Evolutionary conservation across 1,140 invertebrate species (phyloP).

Genomic region (Drosophila malerkotliana): DNA sequence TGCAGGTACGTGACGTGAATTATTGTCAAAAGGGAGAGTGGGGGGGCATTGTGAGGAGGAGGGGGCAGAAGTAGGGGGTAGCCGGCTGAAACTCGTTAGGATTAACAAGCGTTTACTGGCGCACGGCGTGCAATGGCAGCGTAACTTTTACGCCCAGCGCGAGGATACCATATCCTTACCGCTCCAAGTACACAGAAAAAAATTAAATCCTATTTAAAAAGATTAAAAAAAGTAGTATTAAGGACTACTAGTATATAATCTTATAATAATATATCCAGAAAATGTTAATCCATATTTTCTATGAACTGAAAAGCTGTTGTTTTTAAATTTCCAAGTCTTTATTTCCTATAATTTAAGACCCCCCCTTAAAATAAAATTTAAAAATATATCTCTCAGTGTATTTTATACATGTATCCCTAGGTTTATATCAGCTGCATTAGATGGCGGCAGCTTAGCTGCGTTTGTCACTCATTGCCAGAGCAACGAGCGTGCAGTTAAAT

Average conservation of each 20-base stretch:
- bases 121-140: constrained; percentile 71
- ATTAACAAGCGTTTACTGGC: constrained; percentile 82
- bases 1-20: constrained; percentile 81
- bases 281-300: too few relatives aligned
- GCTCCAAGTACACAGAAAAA: constrained; percentile 7
- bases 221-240: too few relatives aligned
- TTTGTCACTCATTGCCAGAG: constrained; percentile 61
- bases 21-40: constrained; percentile 52
- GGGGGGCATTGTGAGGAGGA: constrained; percentile 2
- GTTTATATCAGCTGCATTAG: constrained; percentile 71
- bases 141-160: constrained; percentile 43
- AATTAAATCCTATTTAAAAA: background rate
- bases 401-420: constrained; percentile 23
- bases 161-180: constrained; percentile 12
- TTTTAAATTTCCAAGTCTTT: too few relatives aligned
- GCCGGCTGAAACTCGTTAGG: constrained; percentile 73
- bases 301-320: too few relatives aligned
- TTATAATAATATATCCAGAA: too few relatives aligned
- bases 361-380: background rate
- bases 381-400: constrained; percentile 22
- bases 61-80: background rate
- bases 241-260: too few relatives aligned
- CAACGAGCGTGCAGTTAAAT: constrained; percentile 73
- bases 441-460: constrained; percentile 57
- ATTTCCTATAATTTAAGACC: too few relatives aligned